phyloP scores from a whole-genome alignment of 2,797 vertebrate genomes.

The Cottoperca gobio region DNA sequence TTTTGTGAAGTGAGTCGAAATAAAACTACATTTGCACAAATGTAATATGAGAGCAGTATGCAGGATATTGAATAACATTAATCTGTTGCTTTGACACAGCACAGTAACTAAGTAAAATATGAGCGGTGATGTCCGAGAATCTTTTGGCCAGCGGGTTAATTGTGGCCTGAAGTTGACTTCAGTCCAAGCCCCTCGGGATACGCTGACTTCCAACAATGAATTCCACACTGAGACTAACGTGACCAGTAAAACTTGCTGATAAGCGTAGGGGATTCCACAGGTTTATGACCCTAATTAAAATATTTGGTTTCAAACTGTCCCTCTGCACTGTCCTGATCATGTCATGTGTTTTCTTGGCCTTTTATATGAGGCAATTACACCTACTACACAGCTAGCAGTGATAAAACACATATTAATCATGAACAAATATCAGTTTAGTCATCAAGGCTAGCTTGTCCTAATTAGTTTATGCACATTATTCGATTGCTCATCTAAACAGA shows the following conservation, averaged over 20 bases:
- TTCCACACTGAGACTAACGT: conserved; percentile 30
- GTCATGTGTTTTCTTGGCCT: conserved; percentile 1
- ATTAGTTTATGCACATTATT: conserved; percentile 4
- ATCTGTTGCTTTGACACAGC: conserved; percentile 1
- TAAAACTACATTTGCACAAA: background rate
- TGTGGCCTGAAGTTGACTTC: conserved; percentile 25
- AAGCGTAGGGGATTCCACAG: background rate
- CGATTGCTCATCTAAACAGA: background rate
- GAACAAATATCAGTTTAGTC: background rate
- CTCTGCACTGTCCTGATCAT: background rate
- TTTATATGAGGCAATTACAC: conserved; percentile 4
- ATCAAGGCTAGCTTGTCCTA: background rate
- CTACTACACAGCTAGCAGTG: background rate
- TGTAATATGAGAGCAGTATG: background rate
- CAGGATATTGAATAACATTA: background rate
- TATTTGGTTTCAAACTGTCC: conserved; percentile 5
- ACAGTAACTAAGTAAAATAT: conserved; percentile 14
- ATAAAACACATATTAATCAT: conserved; percentile 6
- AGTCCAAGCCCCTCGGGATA: conserved; percentile 20
- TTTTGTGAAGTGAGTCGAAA: conserved; percentile 8
- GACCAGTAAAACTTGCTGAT: background rate
- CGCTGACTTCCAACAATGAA: conserved; percentile 38
- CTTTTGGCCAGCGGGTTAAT: conserved; percentile 34
- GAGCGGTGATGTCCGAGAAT: conserved; percentile 37
- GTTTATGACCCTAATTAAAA: conserved; percentile 32